Base-by-base conservation (phyloP, 2,113 vertebrate species). In the Cygnus buccinator region DNA sequence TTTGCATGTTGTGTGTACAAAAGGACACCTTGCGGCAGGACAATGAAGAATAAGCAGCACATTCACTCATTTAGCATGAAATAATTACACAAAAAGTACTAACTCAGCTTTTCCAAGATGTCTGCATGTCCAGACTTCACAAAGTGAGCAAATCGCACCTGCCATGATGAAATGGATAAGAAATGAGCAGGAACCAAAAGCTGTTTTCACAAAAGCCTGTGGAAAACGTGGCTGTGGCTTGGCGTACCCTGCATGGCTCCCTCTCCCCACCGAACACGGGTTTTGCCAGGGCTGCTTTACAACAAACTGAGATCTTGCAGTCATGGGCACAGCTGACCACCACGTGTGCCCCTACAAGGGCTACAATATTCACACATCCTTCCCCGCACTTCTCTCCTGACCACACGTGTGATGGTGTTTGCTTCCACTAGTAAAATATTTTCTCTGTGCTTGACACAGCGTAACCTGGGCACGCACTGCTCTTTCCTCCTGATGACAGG, bases 211-310 rank as follows among this genome's bases (percentile, higher is more conserved):
- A 19, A 75, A 65, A 89, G 19, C 13, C 13, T 77, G 22, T 39
- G 58, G 63, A 46, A 90, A 58, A 13, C 21, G 48, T 18, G 31
- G n/a, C 14, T 85, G 33, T 72, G n/a, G 16, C 62, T 58, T 29
- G 35, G 14, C 3, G 0, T 68, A 4, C 14, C 35, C 20, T n/a
- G 46, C 21, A 31, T 11, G 46, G 33, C 44, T 74, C 44, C 25
- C 19, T 25, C 22, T 28, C 23, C 11, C 35, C 0, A 0, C 18
- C 58, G 57, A 18, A 11, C 25, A 54, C 3, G 1, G 9, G 22
- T 76, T 68, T 70, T 88, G 59, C 33, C 67, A 26, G 46, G 74
- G 43, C 73, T 46, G n/a, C 58, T 93, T 77, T 68, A 61, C 67
- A 68, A 11, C 13, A 23, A 55, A 61, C 71, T 41, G 35, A 74